Conservation (phyloP, 1,140 invertebrate genomes). For the Drosophila auraria region DNA sequence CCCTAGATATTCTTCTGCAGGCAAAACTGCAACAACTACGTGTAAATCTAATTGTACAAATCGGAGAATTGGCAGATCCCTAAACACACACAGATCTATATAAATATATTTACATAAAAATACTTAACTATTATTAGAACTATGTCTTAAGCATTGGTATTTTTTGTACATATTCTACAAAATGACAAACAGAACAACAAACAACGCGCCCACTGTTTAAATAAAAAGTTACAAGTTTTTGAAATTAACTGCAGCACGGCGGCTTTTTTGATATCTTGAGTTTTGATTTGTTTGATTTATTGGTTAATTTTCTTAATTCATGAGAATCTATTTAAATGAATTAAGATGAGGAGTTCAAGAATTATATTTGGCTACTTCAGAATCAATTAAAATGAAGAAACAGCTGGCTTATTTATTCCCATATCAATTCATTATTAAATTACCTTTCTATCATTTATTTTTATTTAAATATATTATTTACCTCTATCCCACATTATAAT, state of each 20-base stretch:
- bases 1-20: conserved; percentile 40
- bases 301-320: too few species aligned
- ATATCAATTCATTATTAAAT: too few species aligned
- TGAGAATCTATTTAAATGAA: too few species aligned
- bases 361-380: too few species aligned
- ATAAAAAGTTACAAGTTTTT: conserved; percentile 82
- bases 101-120: conserved; percentile 37
- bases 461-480: too few species aligned
- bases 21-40: conserved; percentile 41
- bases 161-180: conserved; percentile 68
- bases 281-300: background rate
- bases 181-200: conserved; percentile 30
- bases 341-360: too few species aligned
- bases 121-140: conserved; percentile 52
- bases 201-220: conserved; percentile 70
- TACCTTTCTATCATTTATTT: too few species aligned
- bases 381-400: too few species aligned
- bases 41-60: conserved; percentile 77
- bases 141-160: conserved; percentile 70
- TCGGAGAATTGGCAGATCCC: conserved; percentile 60
- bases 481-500: too few species aligned
- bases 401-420: too few species aligned
- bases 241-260: conserved; percentile 41
- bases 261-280: too few species aligned
- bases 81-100: conserved; percentile 12